These are phyloP conservation scores for Epistrophe eligans DNA, from an alignment of 2,888 invertebrate species.

Conservation along the genomic window DNA sequence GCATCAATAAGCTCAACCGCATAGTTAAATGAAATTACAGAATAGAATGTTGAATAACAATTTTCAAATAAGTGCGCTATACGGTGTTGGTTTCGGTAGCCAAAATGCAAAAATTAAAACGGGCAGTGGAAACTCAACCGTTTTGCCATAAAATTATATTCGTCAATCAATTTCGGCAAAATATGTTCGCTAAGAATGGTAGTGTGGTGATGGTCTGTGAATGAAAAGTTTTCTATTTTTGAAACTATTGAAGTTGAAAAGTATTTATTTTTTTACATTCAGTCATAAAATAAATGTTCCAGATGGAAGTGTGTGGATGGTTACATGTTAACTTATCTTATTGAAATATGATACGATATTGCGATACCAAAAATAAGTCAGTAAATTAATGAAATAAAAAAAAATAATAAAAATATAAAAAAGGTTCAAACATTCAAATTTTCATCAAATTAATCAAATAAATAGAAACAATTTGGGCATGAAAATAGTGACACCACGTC, in stretches of 20 bases:
- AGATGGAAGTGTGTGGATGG: background rate
- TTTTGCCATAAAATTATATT: background rate
- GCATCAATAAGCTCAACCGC: background rate
- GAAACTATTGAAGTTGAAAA: conserved; percentile 6
- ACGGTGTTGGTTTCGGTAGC: background rate
- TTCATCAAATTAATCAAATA: too few species aligned
- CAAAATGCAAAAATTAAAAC: background rate
- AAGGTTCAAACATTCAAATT: too few species aligned
- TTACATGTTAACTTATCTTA: background rate
- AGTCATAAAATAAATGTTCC: background rate
- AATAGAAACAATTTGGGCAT: too few species aligned
- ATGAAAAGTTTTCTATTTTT: conserved; percentile 3
- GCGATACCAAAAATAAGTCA: background rate
- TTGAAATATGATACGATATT: background rate
- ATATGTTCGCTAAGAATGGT: background rate
- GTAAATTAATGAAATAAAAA: background rate
- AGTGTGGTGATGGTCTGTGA: background rate
- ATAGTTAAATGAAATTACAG: background rate
- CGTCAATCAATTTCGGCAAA: background rate
- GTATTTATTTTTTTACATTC: background rate
- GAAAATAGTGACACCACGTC: too few species aligned
- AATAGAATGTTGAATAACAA: background rate
- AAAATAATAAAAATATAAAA: too few species aligned
- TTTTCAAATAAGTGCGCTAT: conserved; percentile 13
- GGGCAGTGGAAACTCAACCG: background rate